Percentiles rank a stretch among this genome's conserved stretches.
phyloP scores from a whole-genome alignment of 1,140 invertebrate genomes.

The Brachionus rubens region DNA sequence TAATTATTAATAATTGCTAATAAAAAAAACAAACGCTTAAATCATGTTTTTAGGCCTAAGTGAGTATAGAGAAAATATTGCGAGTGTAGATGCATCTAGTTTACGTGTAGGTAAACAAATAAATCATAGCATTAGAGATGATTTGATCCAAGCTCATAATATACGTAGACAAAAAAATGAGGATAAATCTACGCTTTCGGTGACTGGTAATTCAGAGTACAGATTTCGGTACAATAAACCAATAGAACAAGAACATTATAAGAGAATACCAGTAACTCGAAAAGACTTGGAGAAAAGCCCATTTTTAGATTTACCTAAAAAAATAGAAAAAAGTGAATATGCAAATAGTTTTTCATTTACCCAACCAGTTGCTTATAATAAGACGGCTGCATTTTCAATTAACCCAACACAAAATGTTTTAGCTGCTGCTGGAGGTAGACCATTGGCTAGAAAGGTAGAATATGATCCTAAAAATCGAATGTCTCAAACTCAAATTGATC shows the following conservation, averaged over 20 bases:
- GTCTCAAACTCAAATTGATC: background rate
- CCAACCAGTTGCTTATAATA: background rate
- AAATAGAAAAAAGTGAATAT: constrained; percentile 34
- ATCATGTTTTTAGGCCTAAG: constrained; percentile 32
- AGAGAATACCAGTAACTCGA: constrained; percentile 28
- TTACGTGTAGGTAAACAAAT: background rate
- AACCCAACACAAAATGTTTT: constrained; percentile 21
- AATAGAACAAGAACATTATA: background rate
- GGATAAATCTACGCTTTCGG: background rate
- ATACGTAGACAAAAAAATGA: background rate
- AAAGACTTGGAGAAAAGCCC: constrained; percentile 13
- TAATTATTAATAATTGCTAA: too few relatives aligned
- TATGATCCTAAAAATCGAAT: background rate
- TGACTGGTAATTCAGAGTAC: background rate
- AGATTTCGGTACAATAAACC: background rate
- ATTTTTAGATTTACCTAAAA: constrained; percentile 25
- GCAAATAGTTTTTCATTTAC: background rate
- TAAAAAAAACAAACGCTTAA: too few relatives aligned
- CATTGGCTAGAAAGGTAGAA: background rate
- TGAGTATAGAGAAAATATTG: constrained; percentile 28
- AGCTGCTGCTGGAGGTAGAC: background rate
- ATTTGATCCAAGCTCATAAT: constrained; percentile 11
- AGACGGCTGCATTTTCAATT: background rate
- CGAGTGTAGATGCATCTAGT: background rate
- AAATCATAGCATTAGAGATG: constrained; percentile 28